Evolutionary conservation across 2,797 vertebrate species (phyloP).

Genomic region (Rhinogobio ventralis): DNA sequence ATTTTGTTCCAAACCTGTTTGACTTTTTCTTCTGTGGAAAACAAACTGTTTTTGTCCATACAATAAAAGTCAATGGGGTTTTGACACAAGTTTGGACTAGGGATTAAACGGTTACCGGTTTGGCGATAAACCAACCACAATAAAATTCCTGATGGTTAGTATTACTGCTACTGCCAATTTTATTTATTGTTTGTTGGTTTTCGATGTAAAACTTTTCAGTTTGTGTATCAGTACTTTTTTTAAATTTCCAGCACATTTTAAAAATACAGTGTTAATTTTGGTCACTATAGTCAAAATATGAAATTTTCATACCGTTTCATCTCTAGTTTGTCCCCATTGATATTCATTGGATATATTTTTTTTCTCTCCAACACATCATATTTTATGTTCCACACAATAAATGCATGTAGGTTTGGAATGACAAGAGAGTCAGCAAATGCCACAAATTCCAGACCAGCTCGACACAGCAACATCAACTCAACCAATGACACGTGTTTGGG

Average conservation of each 20-base stretch:
- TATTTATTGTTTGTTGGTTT: too few relatives aligned
- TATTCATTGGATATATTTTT: neutral
- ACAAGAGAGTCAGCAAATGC: neutral
- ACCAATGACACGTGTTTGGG: neutral
- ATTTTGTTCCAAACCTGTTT: neutral
- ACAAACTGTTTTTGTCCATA: neutral
- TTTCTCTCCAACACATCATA: neutral
- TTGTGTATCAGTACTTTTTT: too few relatives aligned
- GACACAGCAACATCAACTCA: neutral
- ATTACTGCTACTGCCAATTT: neutral
- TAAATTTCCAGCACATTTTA: too few relatives aligned
- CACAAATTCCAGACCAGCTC: neutral
- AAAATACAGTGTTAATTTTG: too few relatives aligned
- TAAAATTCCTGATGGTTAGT: neutral
- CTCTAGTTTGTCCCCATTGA: too few relatives aligned
- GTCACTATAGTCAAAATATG: too few relatives aligned
- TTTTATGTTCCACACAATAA: neutral
- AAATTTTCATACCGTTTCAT: too few relatives aligned
- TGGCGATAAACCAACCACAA: neutral
- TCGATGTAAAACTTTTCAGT: too few relatives aligned
- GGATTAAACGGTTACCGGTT: neutral
- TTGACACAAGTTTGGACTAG: neutral
- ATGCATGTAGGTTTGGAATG: neutral
- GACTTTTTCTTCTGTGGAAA: slow-evolving; percentile 1
- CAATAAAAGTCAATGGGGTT: neutral